Evolutionary conservation across 2,888 invertebrate species (phyloP), one percentile per base, ranked within the genome.

Genomic region (Trachelus troglodyta): DNA sequence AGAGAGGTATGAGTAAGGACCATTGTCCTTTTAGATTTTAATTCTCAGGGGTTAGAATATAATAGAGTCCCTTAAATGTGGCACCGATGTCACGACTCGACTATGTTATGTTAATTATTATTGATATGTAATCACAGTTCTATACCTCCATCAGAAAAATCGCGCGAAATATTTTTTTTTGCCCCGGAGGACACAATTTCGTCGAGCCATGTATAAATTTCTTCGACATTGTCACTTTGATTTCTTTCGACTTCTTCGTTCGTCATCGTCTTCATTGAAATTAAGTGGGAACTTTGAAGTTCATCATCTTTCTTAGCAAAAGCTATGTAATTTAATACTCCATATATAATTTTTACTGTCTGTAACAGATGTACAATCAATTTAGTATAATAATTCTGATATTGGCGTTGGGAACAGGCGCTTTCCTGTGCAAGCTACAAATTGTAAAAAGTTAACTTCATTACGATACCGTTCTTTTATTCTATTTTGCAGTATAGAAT

Each of bases 101-200:
- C 56, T 56, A 56, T 56, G 9, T 4, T 4, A 56, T 75, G 11
- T 34, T 34, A n/a, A 69, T 11, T 23, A 31, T 69, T 69, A 6
- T 69, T 77, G 12, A 33, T 69, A 30, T 35, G 34, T 37, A 81
- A 74, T 71, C 31, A n/a, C 15, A 12, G 68, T 34, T 68, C 40
- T 75, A 88, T 92, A 95, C 95, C 94, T 83, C 94, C 96, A 92
- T 96, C 96, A 34, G 96, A 94, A 88, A 96, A 96, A 84, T 96
- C 95, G 79, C 96, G 93, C 80, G 94, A 93, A 15, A 96, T 93
- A 88, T 95, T 95, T 87, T 94, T 94, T 69, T 94, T 95, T 0
- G 93, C 93, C 81, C 93, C 92, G 0, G 93, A 92, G 56, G 93
- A 90, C 1, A 92, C 89, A 71, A 93, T 92, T 34, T 86, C 88